Evolutionary conservation across 30 jellyfish, hydroid and myxozoan species (phyloP).

Genomic region (Aurelia aurita complex sp. Pacific): DNA sequence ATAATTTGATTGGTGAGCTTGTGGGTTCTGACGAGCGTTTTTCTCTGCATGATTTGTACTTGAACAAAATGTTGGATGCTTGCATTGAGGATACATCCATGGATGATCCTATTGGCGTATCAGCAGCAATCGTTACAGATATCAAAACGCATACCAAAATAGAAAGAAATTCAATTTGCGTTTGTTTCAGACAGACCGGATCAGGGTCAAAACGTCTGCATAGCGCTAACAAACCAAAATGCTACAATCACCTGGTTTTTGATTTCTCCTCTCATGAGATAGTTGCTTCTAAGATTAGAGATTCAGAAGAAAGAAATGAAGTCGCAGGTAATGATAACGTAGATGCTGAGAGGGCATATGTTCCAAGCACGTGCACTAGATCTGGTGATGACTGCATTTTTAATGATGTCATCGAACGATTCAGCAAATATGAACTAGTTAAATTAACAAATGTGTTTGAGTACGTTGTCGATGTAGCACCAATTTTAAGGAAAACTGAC

Average conservation of each 20-base stretch:
- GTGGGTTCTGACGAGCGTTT: too few relatives aligned
- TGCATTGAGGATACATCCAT: neutral
- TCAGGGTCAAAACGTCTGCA: conserved; percentile 8
- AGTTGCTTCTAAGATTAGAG: neutral
- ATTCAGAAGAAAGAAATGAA: neutral
- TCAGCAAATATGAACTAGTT: neutral
- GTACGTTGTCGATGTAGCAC: conserved; percentile 41
- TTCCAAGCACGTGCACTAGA: neutral
- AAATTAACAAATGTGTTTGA: neutral
- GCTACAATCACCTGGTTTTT: conserved; percentile 62
- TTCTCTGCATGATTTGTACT: too few relatives aligned
- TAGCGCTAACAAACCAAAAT: neutral
- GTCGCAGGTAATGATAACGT: neutral
- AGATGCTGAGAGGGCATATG: neutral
- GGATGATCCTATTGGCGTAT: conserved; percentile 1
- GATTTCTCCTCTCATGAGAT: conserved; percentile 43
- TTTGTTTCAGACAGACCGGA: conserved; percentile 54
- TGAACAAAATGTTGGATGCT: neutral
- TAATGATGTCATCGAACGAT: neutral
- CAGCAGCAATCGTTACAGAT: conserved; percentile 28
- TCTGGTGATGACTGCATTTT: neutral
- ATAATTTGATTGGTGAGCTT: too few relatives aligned
- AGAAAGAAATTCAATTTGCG: conserved; percentile 18
- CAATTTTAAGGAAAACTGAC: conserved; percentile 7
- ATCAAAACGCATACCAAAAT: neutral